A percentile compares a stretch with the other conserved stretches of the same genome.
Conservation (phyloP, 2,113 vertebrate species). For the Burhinus oedicnemus region DNA sequence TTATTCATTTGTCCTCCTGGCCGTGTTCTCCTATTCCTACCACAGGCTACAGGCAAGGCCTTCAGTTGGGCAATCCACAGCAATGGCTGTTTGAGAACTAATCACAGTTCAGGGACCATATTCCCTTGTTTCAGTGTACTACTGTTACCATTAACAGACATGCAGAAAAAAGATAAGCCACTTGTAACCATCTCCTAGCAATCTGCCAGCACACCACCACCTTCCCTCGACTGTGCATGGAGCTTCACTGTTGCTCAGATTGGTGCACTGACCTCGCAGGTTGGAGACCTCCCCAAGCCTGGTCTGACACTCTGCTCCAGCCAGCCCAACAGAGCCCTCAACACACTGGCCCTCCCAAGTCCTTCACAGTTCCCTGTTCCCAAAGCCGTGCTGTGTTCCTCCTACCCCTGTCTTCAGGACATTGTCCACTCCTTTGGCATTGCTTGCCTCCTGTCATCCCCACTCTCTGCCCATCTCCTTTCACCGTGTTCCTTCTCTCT, state of each 20-base stretch:
- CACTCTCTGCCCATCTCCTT: background rate
- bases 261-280: no score
- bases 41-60: background rate
- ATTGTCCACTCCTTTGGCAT: background rate
- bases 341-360: no score
- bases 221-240: fast-evolving
- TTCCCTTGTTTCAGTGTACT: background rate
- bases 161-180: background rate
- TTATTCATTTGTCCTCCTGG: background rate
- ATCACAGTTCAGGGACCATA: background rate
- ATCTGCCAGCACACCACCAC: background rate
- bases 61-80: background rate
- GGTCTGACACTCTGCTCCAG: background rate
- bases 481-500: background rate
- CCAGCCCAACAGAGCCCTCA: background rate
- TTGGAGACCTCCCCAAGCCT: background rate
- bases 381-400: no score
- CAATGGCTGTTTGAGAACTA: background rate
- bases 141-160: background rate
- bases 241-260: background rate
- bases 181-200: background rate
- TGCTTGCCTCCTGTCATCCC: background rate
- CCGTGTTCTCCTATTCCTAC: background rate
- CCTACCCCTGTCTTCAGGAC: background rate
- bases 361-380: no score